Evolutionary conservation across 2,797 vertebrate genomes (phyloP), one percentile per base, ranked within the genome.

Genomic region (Pipistrellus kuhlii): DNA sequence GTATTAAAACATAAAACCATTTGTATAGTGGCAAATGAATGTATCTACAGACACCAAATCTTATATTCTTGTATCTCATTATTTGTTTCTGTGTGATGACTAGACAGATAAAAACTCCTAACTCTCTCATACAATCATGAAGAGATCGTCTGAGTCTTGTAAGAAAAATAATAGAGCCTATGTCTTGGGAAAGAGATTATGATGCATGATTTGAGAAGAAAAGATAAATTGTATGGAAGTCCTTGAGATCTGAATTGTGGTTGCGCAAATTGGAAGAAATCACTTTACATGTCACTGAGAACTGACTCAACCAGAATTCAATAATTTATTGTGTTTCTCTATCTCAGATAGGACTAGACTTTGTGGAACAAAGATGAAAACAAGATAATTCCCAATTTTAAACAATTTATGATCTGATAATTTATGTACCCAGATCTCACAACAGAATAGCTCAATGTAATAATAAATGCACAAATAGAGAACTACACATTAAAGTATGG

Each of bases 1-100:
- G 41, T 46, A 85, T 77, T 94, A 66, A 94, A 92, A 35, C 17
- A 69, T 62, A 92, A 69, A 72, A 51, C 1, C n/a, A 62, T 25
- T 9, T 76, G 73, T 66, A 68, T 7, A 83, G 23, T 55, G 30
- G 73, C 53, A 64, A 82, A 62, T 35, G 2, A 71, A 73, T 46
- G 2, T 10, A 38, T 85, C 21, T 66, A 21, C 1, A 51, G 11
- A 25, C 6, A 46, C 8, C 25, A 5, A 44, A 46, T 35, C 21
- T 57, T 59, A 3, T 10, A 78, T 51, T 35, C 21, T 78, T 59
- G 3, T 10, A 83, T 8, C 81, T 88, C 35, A 21, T 64, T 77
- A 30, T 83, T 77, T 85, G 5, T 84, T 88, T 77, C 32, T 62
- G 0, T 53, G 30, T 91, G 23, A 55, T 6, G 8, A n/a, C 72